phyloP scores from a whole-genome alignment of 1,140 invertebrate species.

The Panagrolaimus sp. region DNA sequence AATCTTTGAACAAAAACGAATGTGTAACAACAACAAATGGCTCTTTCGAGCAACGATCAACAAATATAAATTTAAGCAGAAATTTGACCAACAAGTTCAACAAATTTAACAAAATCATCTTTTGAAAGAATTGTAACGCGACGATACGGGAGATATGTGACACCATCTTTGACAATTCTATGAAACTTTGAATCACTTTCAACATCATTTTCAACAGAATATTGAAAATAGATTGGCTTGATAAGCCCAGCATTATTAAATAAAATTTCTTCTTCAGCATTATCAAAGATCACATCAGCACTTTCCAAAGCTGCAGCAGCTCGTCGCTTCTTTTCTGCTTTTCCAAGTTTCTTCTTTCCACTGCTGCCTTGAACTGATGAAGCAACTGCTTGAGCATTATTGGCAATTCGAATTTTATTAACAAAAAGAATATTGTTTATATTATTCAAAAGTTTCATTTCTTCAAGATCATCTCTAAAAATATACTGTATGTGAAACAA shows the following conservation, averaged over 20 bases:
- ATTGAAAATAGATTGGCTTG: constrained; percentile 36
- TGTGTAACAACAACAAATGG: background rate
- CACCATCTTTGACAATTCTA: constrained; percentile 27
- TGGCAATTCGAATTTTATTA: constrained; percentile 31
- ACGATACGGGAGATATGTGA: constrained; percentile 31
- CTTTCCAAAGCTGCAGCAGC: constrained; percentile 18
- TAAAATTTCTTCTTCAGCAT: constrained; percentile 39
- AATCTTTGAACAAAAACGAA: constrained; percentile 16
- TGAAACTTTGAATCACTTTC: constrained; percentile 44
- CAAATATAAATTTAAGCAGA: constrained; percentile 7
- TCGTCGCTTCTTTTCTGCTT: constrained; percentile 40
- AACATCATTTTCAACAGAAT: constrained; percentile 42
- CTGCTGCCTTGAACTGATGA: background rate
- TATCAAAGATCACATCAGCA: constrained; percentile 39
- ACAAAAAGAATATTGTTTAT: constrained; percentile 30
- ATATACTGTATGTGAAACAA: background rate
- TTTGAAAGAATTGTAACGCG: constrained; percentile 39
- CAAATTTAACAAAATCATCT: constrained; percentile 22
- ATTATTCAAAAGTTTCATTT: constrained; percentile 20
- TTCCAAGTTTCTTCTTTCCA: constrained; percentile 34
- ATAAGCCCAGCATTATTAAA: constrained; percentile 31
- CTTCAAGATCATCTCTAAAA: constrained; percentile 36
- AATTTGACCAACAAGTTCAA: background rate
- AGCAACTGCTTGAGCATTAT: background rate
- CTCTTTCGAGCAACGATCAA: constrained; percentile 26